phyloP scores from a whole-genome alignment of 2,888 invertebrate species.

The Horisme vitalbata region DNA sequence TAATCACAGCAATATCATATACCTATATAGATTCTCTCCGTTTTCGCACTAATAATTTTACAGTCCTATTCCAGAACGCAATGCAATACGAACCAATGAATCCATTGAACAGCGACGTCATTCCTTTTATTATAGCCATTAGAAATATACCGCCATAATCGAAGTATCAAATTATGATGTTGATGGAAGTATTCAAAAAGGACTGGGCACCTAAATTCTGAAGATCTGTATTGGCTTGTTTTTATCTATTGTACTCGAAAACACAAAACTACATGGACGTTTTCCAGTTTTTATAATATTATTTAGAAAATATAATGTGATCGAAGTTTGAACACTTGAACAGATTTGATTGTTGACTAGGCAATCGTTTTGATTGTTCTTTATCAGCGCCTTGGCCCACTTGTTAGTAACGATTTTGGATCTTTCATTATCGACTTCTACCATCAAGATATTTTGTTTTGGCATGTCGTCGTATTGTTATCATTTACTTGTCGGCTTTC shows the following conservation, averaged over 20 bases:
- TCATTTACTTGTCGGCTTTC: background rate
- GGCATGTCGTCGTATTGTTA: background rate
- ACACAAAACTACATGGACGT: no score
- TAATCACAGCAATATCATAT: constrained; percentile 18
- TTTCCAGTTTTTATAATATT: no score
- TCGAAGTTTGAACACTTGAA: constrained; percentile 20
- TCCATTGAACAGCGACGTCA: constrained; percentile 8
- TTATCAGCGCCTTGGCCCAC: constrained; percentile 43
- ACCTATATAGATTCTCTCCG: background rate
- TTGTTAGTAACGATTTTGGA: constrained; percentile 17
- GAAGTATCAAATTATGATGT: no score
- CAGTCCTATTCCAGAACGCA: background rate
- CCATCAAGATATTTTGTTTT: background rate
- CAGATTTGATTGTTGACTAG: constrained; percentile 25
- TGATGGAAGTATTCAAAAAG: no score
- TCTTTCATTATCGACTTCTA: constrained; percentile 9
- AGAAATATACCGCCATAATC: no score
- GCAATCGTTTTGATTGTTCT: constrained; percentile 30
- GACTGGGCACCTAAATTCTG: no score
- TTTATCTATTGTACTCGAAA: no score
- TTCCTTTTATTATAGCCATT: constrained; percentile 13
- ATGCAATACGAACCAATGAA: constrained; percentile 17
- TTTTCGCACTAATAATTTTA: background rate
- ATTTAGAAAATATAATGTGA: background rate
- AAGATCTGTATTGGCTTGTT: no score